Evolutionary conservation across 2,888 invertebrate species (phyloP).

Genomic region (Limnephilus lunatus): DNA sequence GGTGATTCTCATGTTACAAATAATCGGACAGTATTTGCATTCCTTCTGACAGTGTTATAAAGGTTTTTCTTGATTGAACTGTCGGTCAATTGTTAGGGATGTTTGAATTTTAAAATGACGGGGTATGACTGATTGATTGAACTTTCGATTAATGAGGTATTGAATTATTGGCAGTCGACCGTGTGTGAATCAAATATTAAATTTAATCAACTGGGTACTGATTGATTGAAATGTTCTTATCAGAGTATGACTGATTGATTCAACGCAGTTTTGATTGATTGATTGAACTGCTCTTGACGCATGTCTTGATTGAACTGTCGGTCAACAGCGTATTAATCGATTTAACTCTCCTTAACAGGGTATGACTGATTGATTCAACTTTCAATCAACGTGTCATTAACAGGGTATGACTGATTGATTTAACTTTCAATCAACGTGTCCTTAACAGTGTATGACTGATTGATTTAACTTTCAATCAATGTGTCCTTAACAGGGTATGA

Average conservation of each 20-base stretch:
- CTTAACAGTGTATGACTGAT: not conserved
- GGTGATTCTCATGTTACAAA: no score
- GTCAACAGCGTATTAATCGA: not conserved
- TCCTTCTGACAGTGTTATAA: not conserved
- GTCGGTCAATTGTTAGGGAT: not conserved
- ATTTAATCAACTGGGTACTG: not conserved
- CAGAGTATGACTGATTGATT: not conserved
- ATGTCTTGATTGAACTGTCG: not conserved
- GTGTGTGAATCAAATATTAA: no score
- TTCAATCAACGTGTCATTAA: no score
- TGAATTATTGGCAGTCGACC: not conserved
- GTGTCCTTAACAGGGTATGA: no score
- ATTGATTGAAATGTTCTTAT: not conserved
- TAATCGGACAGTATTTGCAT: no score
- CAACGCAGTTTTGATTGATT: no score
- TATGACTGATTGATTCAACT: not conserved
- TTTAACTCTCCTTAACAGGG: not conserved
- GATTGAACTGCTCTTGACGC: not conserved
- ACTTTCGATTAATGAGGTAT: not conserved
- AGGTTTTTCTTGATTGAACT: not conserved
- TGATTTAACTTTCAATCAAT: not conserved
- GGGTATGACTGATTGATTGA: not conserved
- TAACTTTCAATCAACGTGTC: not conserved
- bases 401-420: not conserved
- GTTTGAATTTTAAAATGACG: not conserved